Base-by-base conservation (phyloP, 1,140 invertebrate species). In the Amyelois transitella region DNA sequence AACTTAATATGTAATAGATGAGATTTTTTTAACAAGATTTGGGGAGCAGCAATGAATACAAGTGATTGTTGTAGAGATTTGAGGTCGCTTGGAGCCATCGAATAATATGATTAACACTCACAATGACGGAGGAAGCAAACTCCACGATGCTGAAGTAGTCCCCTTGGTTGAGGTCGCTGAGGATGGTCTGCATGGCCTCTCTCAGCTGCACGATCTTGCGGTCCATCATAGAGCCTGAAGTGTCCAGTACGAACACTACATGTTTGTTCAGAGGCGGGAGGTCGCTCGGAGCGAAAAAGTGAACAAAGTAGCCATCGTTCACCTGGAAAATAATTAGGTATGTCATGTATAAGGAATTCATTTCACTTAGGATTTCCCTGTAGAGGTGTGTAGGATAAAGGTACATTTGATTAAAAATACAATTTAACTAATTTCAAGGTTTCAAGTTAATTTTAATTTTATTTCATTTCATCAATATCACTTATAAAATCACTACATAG, bases 241-340 rank as follows among this genome's bases (percentile, higher is more conserved):
- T 90, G 73, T 94, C 94, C 53, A 94, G 81, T 1, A 94, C 91
- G 69, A 95, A 94, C 2, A 94, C 88, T 0, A 93, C 92, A 63
- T 94, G 91, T 72, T 94, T 94, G 18, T 88, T 89, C 43, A 94
- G 77, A 2, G 92, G 88, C 22, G 89, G 81, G 49, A 94, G 76
- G 20, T 89, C 81, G 3, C 60, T 61, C 1, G 93, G 93, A 1
- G 93, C 90, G 66, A 94, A 93, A 85, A 93, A 94, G 67, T 95
- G 94, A 1, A 95, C 93, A 78, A 95, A 95, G 77, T 94, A 94
- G 0, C 94, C 94, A 63, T 94, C 92, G 58, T 93, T 91, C 4
- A 94, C 88, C 91, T 93, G 77, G 6, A 66, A 50, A 4, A 55
- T 38, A 43, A 38, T 2, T 12, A n/a, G 3, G 3, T 24, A 24